A percentile compares a stretch with the other conserved stretches of the same genome.
Evolutionary conservation across 2,888 invertebrate species (phyloP).

Genomic region (Odontocolon sp.): DNA sequence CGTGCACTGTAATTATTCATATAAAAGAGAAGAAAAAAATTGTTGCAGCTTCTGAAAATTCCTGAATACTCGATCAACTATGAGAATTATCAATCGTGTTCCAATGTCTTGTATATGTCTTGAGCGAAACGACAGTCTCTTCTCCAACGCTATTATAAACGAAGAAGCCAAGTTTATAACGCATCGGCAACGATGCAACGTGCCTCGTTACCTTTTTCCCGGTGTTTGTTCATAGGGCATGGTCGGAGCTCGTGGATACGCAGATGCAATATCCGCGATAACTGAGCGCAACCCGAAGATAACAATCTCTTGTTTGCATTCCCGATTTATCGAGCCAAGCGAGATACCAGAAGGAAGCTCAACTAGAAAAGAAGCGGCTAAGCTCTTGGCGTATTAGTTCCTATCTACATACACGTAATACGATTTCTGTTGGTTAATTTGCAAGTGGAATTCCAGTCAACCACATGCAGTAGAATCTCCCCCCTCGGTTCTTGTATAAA

Average conservation of each 20-base stretch:
- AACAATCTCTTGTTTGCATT: conserved; percentile 59
- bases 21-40: not conserved
- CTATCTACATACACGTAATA: too few species aligned
- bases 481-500: too few species aligned
- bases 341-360: conserved; percentile 41
- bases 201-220: conserved; percentile 51
- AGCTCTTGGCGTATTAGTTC: conserved; percentile 22
- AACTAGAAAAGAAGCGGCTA: conserved; percentile 27
- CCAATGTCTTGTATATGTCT: not conserved
- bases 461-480: too few species aligned
- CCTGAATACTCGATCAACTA: not conserved
- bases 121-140: not conserved
- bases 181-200: conserved; percentile 34
- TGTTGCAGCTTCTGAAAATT: not conserved
- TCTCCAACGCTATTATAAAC: too few species aligned
- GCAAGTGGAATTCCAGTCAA: too few species aligned
- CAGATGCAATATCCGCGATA: conserved; percentile 55
- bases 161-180: conserved; percentile 49
- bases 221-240: not conserved
- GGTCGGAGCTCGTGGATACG: conserved; percentile 18
- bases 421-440: too few species aligned
- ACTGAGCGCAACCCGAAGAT: conserved; percentile 53
- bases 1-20: not conserved
- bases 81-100: not conserved
- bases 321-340: conserved; percentile 53